Evolutionary conservation across 2,888 invertebrate species (phyloP).

Genomic region (Eristalis tenax): DNA sequence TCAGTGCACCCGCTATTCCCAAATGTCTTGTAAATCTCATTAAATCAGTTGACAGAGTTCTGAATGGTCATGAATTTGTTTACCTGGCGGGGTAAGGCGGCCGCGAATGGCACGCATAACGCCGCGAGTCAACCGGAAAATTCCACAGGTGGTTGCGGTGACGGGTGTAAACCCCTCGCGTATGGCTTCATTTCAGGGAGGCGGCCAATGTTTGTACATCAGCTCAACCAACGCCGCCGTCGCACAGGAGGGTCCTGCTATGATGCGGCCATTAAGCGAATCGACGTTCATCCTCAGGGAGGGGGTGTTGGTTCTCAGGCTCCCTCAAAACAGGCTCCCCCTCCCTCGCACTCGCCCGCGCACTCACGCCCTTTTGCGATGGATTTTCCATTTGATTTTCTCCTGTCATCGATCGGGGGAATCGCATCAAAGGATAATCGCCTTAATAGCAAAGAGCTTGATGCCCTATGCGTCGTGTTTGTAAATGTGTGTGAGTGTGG

Average conservation of each 20-base stretch:
- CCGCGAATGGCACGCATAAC: conserved; percentile 26
- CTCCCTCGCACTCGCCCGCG: neutral
- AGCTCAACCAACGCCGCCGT: neutral
- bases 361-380: conserved; percentile 22
- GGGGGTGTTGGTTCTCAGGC: neutral
- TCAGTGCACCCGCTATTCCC: conserved; percentile 50
- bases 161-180: neutral
- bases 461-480: neutral
- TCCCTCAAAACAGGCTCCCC: neutral
- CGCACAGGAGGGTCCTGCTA: neutral
- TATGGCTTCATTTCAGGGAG: conserved; percentile 24
- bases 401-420: conserved; percentile 48
- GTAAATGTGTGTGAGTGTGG: neutral
- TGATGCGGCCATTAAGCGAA: neutral
- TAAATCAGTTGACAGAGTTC: conserved; percentile 62
- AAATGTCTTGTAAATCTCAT: conserved; percentile 67
- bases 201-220: conserved; percentile 46
- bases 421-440: conserved; percentile 62
- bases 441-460: conserved; percentile 37
- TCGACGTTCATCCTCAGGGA: neutral
- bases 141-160: conserved; percentile 50
- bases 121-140: conserved; percentile 61
- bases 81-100: conserved; percentile 32
- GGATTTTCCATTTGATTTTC: conserved; percentile 59
- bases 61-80: conserved; percentile 57